These are phyloP conservation scores for Neotoxoptera formosana DNA, from an alignment of 1,140 invertebrate genomes.

Conservation along the genomic window DNA sequence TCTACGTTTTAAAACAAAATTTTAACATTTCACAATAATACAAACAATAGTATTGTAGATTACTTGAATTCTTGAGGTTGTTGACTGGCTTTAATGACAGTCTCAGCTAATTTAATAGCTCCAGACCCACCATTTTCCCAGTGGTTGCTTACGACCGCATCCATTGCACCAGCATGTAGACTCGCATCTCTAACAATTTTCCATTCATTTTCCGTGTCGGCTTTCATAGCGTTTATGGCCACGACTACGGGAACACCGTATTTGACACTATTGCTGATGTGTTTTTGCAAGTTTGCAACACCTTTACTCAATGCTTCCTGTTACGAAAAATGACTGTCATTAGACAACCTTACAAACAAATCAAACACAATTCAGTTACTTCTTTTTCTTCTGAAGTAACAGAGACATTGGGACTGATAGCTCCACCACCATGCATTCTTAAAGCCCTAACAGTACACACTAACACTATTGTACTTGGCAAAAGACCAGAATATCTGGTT, in stretches of 20 bases:
- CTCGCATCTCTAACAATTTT: constrained; percentile 79
- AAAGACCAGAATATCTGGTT: constrained; percentile 85
- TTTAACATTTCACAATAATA: neutral
- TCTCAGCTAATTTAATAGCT: constrained; percentile 83
- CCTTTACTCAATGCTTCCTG: constrained; percentile 88
- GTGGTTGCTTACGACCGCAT: constrained; percentile 87
- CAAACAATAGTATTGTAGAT: neutral
- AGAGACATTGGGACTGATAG: constrained; percentile 83
- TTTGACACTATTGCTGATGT: constrained; percentile 90
- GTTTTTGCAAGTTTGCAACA: constrained; percentile 89
- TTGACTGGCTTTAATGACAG: constrained; percentile 81
- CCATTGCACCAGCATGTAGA: constrained; percentile 77
- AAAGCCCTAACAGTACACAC: constrained; percentile 93
- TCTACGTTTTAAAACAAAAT: constrained; percentile 62
- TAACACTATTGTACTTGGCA: constrained; percentile 91
- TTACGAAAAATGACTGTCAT: neutral
- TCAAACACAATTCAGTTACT: constrained; percentile 75
- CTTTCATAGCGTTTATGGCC: constrained; percentile 87
- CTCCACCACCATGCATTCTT: constrained; percentile 98
- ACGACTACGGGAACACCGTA: constrained; percentile 96
- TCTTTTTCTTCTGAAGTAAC: constrained; percentile 84
- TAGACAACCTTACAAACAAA: neutral
- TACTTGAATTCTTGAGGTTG: constrained; percentile 63
- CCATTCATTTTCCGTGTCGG: constrained; percentile 87
- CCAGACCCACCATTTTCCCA: constrained; percentile 92